These are phyloP conservation scores for Stomorhina lunata DNA, from an alignment of 2,888 invertebrate species.

Conservation along the genomic window DNA sequence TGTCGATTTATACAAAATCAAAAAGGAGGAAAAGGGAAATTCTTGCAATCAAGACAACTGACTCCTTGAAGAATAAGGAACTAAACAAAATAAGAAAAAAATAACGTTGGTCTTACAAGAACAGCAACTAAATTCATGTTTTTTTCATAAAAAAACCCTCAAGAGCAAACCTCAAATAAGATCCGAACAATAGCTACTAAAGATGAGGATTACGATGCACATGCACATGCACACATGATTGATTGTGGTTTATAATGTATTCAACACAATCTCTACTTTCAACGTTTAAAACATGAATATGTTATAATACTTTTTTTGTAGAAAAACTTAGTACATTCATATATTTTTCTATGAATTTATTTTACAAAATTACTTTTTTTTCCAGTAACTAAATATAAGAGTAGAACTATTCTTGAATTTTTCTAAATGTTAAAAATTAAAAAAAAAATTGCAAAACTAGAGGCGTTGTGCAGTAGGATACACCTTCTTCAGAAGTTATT, in stretches of 20 bases:
- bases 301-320: no score
- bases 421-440: neutral
- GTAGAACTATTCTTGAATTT: no score
- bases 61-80: neutral
- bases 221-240: constrained; percentile 49
- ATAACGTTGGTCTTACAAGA: constrained; percentile 5
- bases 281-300: constrained; percentile 13
- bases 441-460: constrained; percentile 25
- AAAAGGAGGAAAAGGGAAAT: constrained; percentile 12
- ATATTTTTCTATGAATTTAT: constrained; percentile 26
- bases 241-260: constrained; percentile 58
- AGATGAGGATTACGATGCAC: constrained; percentile 20
- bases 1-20: constrained; percentile 54
- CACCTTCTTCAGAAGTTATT: constrained; percentile 55
- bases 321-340: constrained; percentile 21
- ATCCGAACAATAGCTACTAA: constrained; percentile 25
- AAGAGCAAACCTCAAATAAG: constrained; percentile 37
- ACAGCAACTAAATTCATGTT: constrained; percentile 12
- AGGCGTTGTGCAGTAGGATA: constrained; percentile 32
- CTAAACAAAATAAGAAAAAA: neutral
- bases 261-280: constrained; percentile 22
- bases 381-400: neutral
- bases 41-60: constrained; percentile 15
- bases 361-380: neutral
- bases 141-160: constrained; percentile 10